phyloP scores from a whole-genome alignment of 1,140 invertebrate genomes.

The Linepithema humile region DNA sequence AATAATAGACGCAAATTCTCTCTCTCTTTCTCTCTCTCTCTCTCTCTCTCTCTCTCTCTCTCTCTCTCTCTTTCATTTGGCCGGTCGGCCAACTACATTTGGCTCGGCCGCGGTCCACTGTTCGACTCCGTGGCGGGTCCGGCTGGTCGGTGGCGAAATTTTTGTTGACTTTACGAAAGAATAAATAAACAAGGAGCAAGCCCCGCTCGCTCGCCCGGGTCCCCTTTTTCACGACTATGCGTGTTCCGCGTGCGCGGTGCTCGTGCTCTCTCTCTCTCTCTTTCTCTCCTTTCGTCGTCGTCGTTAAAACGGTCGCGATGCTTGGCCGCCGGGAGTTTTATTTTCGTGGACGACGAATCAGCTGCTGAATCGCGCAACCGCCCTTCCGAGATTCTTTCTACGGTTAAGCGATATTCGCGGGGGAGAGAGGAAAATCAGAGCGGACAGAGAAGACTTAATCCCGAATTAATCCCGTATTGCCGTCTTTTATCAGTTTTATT shows the following conservation, averaged over 20 bases:
- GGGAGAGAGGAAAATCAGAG: background rate
- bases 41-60: no score
- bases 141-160: conserved; percentile 65
- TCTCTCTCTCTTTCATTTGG: no score
- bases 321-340: conserved; percentile 35
- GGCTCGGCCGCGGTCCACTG: conserved; percentile 77
- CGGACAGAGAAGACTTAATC: no score
- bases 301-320: background rate
- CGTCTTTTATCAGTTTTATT: background rate
- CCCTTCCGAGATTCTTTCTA: conserved; percentile 25
- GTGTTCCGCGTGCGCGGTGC: conserved; percentile 8
- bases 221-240: background rate
- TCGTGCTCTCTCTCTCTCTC: background rate
- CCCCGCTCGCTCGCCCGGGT: conserved; percentile 1
- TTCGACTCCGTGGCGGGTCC: conserved; percentile 64
- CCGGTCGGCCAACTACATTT: conserved; percentile 80
- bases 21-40: no score
- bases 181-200: conserved; percentile 63
- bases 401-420: background rate
- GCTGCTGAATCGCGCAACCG: conserved; percentile 27
- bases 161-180: conserved; percentile 69
- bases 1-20: conserved; percentile 82
- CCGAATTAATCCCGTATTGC: background rate
- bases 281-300: background rate
- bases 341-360: conserved; percentile 56